Evolutionary conservation across 2,113 vertebrate genomes (phyloP).

Genomic region (Leuciscus idus): DNA sequence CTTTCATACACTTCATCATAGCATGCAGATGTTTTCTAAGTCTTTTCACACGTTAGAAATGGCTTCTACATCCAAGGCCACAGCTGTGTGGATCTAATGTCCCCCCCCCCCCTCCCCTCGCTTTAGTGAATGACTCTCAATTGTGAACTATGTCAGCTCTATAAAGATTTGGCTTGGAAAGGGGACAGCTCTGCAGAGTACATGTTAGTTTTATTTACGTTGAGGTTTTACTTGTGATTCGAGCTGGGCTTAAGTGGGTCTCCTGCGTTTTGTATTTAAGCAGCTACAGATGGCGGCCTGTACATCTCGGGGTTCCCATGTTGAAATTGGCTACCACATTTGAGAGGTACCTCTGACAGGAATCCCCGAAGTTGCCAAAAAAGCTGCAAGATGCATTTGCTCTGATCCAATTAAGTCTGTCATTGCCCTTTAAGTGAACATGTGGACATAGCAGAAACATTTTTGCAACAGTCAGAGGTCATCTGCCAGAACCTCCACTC

Average conservation of each 20-base stretch:
- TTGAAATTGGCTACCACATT: slow-evolving; percentile 57
- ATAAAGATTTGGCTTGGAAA: slow-evolving; percentile 58
- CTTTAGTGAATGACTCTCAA: slow-evolving; percentile 38
- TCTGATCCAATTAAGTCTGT: slow-evolving; percentile 66
- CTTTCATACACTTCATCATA: slow-evolving; percentile 41
- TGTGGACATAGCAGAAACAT: slow-evolving; percentile 61
- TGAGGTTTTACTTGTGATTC: slow-evolving; percentile 53
- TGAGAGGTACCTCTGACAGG: slow-evolving; percentile 59
- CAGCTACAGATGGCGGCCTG: slow-evolving; percentile 58
- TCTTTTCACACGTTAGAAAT: slow-evolving; percentile 37
- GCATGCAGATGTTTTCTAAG: slow-evolving; percentile 27
- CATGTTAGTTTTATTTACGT: slow-evolving; percentile 60
- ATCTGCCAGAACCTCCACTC: slow-evolving; percentile 58
- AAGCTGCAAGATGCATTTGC: slow-evolving; percentile 62
- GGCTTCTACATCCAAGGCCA: slow-evolving; percentile 46
- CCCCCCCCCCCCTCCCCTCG: background rate
- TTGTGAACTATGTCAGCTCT: slow-evolving; percentile 52
- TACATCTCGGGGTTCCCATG: slow-evolving; percentile 44
- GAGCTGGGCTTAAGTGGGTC: slow-evolving; percentile 52
- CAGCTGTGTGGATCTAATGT: slow-evolving; percentile 50
- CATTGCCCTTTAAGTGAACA: slow-evolving; percentile 68
- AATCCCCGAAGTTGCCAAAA: slow-evolving; percentile 58
- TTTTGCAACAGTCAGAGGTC: slow-evolving; percentile 64
- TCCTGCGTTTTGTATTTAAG: slow-evolving; percentile 56
- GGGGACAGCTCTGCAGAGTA: slow-evolving; percentile 48